Conservation (phyloP, 2,113 vertebrate species). For the Addax nasomaculatus region DNA sequence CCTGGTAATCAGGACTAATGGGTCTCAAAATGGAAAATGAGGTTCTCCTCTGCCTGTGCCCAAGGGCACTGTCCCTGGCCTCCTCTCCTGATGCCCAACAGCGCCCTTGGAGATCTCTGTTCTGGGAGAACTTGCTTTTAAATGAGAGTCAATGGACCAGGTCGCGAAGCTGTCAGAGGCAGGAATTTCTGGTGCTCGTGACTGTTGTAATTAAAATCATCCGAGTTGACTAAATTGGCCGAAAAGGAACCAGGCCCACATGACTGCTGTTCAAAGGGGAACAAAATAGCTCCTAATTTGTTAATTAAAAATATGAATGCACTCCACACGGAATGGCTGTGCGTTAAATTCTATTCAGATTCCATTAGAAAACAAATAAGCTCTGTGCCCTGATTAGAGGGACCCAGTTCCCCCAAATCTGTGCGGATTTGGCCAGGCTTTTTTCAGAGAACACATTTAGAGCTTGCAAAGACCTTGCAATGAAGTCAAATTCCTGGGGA, state of each 20-base stretch:
- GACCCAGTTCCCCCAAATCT: conserved; percentile 58
- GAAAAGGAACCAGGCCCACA: conserved; percentile 72
- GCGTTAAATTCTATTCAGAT: conserved; percentile 56
- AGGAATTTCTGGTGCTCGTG: conserved; percentile 65
- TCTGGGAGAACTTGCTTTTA: conserved; percentile 62
- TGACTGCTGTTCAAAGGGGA: conserved; percentile 70
- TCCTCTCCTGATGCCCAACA: not conserved
- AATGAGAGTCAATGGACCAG: conserved; percentile 74
- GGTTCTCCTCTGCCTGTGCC: not conserved
- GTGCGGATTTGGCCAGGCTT: conserved; percentile 37
- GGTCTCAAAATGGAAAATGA: conserved; percentile 48
- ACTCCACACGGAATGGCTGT: conserved; percentile 50
- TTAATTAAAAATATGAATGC: conserved; percentile 73
- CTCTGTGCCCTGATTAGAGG: conserved; percentile 55
- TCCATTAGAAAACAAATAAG: conserved; percentile 69
- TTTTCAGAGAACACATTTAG: conserved; percentile 44
- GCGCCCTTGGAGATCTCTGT: conserved; percentile 47
- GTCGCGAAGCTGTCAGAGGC: conserved; percentile 66
- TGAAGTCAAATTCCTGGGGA: conserved; percentile 70
- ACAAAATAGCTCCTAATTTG: conserved; percentile 72
- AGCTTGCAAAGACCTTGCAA: conserved; percentile 63
- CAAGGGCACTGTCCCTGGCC: not conserved
- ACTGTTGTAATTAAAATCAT: conserved; percentile 76
- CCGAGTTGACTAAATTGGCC: conserved; percentile 72
- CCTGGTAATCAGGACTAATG: conserved; percentile 46